phyloP scores from a whole-genome alignment of 2,797 vertebrate genomes.

The Pangasius larnaudii region DNA sequence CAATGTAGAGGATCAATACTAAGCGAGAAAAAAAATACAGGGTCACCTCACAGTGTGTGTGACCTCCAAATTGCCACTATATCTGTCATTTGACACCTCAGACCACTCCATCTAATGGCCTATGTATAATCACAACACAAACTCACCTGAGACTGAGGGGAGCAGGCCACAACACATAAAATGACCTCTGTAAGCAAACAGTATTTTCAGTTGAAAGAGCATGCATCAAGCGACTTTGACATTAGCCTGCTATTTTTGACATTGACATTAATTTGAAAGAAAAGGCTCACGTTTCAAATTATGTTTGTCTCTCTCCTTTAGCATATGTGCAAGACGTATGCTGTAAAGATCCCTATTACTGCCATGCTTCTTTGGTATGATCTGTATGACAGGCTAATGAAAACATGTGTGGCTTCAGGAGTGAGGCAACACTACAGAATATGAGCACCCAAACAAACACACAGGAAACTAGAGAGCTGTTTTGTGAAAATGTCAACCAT shows the following conservation, averaged over 20 bases:
- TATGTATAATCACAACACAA: slow-evolving; percentile 44
- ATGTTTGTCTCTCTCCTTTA: slow-evolving; percentile 65
- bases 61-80: slow-evolving; percentile 47
- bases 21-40: slow-evolving; percentile 40
- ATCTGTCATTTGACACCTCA: slow-evolving; percentile 50
- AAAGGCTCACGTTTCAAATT: slow-evolving; percentile 56
- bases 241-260: slow-evolving; percentile 31
- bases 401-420: slow-evolving; percentile 78
- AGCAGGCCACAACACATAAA: slow-evolving; percentile 12
- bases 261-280: slow-evolving; percentile 14
- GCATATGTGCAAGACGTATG: slow-evolving; percentile 64
- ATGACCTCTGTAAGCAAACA: slow-evolving; percentile 40
- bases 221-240: background rate
- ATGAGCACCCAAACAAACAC: slow-evolving; percentile 71
- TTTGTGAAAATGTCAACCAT: slow-evolving; percentile 77
- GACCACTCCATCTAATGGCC: slow-evolving; percentile 48
- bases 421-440: slow-evolving; percentile 75
- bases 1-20: slow-evolving; percentile 46
- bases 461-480: slow-evolving; percentile 76
- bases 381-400: slow-evolving; percentile 72
- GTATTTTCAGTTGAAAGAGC: slow-evolving; percentile 10
- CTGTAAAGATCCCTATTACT: slow-evolving; percentile 70
- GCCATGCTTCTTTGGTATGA: slow-evolving; percentile 71
- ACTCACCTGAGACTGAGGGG: slow-evolving; percentile 35
- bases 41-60: slow-evolving; percentile 43